Evolutionary conservation across 1,140 invertebrate species (phyloP), one percentile per base, ranked within the genome.

Genomic region (Mycetomoellerius zeteki): DNA sequence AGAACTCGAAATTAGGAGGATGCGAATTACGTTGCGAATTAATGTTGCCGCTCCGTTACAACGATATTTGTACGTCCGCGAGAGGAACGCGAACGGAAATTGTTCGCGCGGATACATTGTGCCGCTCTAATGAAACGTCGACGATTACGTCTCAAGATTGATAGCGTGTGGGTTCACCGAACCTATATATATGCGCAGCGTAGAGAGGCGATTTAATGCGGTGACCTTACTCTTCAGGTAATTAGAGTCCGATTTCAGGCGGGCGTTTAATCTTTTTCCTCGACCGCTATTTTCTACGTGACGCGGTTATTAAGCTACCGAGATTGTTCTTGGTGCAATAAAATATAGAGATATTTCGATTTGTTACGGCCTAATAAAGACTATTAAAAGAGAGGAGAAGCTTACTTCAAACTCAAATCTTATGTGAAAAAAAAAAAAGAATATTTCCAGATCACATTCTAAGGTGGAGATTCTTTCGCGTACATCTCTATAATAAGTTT

Each of bases 41-140:
- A 88, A 88, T 52, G 65, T 50, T 52, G 64, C 64, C 47, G 78
- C 75, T 73, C 37, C 69, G 69, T 84, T 84, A 73, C 47, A 37
- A 16, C 62, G 77, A 80, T 75, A 73, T 84, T 84, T 84, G 69
- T 50, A 50, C 37, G 69, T 47, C 24, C 69, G 69, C 69, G 69
- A 24, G 69, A 58, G 33, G 65, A 16, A 30, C 54, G 52, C 56
- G 73, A 78, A 67, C 80, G 80, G 87, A 88, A 64, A 86, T 75
- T 82, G 77, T 86, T 80, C 80, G 84, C 75, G 77, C 64, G 76
- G 73, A 19, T 80, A 85, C 77, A 60, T 87, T 64, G 72, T 64
- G 62, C 78, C 56, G 71, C 88, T 88, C 78, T 90, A 90, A 90
- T 89, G 88, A 91, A 92, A 91, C 89, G 86, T 90, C 90, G 80